Evolutionary conservation across 2,888 invertebrate species (phyloP).

Genomic region (Spatulosminthurus flaviceps): DNA sequence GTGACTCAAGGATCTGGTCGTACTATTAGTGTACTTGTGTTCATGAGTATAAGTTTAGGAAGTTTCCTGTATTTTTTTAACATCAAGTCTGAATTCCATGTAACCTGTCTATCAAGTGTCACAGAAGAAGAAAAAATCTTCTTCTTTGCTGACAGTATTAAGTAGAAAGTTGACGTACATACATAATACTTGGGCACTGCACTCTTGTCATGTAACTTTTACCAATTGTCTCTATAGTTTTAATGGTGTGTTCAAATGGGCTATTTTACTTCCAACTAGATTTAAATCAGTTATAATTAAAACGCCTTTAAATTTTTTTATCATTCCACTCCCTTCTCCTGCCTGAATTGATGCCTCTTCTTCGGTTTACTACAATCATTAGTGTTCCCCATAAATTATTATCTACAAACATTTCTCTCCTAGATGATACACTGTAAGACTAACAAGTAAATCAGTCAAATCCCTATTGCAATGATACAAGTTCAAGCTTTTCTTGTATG

Average conservation of each 20-base stretch:
- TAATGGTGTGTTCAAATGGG: not conserved
- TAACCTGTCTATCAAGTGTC: conserved; percentile 43
- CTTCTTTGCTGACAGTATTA: conserved; percentile 19
- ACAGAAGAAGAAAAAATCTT: conserved; percentile 7
- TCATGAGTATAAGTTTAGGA: not conserved
- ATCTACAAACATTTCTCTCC: too few species aligned
- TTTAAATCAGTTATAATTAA: not conserved
- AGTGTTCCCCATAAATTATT: too few species aligned
- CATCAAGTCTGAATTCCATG: conserved; percentile 31
- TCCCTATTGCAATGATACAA: too few species aligned
- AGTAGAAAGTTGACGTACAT: too few species aligned
- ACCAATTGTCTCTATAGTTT: not conserved
- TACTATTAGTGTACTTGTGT: too few species aligned
- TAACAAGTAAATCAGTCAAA: too few species aligned
- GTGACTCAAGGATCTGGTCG: too few species aligned
- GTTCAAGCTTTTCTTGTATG: too few species aligned
- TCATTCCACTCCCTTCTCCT: not conserved
- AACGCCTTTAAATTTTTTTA: conserved; percentile 13
- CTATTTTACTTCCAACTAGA: too few species aligned
- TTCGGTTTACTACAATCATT: too few species aligned
- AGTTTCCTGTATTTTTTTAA: conserved; percentile 21
- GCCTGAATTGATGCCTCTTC: too few species aligned
- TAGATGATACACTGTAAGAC: too few species aligned
- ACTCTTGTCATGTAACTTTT: conserved; percentile 15
- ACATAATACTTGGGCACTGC: conserved; percentile 16